Evolutionary conservation across 2,888 invertebrate species (phyloP).

Genomic region (Torymus texanus): DNA sequence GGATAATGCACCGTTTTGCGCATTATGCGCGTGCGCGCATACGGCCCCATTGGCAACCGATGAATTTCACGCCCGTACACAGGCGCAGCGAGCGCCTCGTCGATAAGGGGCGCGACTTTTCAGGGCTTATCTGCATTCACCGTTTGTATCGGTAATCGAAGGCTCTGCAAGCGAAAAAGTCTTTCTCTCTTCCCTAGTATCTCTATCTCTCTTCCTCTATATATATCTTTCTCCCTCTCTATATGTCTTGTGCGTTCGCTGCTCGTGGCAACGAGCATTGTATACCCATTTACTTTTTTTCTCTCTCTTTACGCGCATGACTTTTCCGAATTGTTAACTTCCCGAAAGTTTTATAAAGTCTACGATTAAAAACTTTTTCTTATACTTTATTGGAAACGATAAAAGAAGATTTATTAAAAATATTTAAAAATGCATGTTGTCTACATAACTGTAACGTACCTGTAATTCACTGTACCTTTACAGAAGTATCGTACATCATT

Average conservation of each 20-base stretch:
- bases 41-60: slow-evolving; percentile 5
- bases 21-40: background rate
- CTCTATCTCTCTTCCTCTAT: too few species aligned
- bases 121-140: slow-evolving; percentile 40
- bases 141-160: slow-evolving; percentile 45
- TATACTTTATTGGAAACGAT: too few species aligned
- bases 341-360: background rate
- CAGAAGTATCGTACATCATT: too few species aligned
- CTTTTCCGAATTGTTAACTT: slow-evolving; percentile 18
- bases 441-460: too few species aligned
- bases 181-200: too few species aligned
- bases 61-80: slow-evolving; percentile 25
- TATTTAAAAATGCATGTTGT: too few species aligned
- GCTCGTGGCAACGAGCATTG: slow-evolving; percentile 17
- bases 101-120: slow-evolving; percentile 40
- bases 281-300: background rate
- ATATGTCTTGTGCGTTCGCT: background rate
- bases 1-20: slow-evolving; percentile 2
- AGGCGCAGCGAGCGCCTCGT: slow-evolving; percentile 13
- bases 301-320: too few species aligned
- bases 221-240: too few species aligned
- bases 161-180: background rate
- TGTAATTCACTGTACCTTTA: too few species aligned
- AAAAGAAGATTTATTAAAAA: too few species aligned
- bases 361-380: background rate